Percentiles rank a stretch among this genome's conserved stretches.
Conservation (phyloP, 2,113 vertebrate genomes). For the Anolis sagrei region DNA sequence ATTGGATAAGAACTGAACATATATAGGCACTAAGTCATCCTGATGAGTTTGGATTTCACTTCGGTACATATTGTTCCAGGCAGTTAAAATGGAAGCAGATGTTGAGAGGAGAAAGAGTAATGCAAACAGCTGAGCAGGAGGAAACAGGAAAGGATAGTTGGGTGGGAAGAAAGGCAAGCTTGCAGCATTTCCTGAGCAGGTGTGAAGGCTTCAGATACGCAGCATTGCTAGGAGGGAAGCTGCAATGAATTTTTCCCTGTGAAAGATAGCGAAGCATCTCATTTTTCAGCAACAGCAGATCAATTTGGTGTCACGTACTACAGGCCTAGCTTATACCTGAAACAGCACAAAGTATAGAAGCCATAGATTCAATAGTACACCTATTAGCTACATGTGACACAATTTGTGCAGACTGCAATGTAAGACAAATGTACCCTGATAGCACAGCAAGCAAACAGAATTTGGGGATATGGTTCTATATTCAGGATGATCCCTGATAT, state of each 20-base stretch:
- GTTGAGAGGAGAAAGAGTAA: not conserved
- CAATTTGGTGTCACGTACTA: too few species aligned
- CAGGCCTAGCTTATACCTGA: too few species aligned
- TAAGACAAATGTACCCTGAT: not conserved
- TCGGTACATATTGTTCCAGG: constrained; percentile 8
- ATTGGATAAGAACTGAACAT: not conserved
- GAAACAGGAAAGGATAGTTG: constrained; percentile 21
- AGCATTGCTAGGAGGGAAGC: constrained; percentile 32
- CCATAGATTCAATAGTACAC: too few species aligned
- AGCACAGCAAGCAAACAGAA: not conserved
- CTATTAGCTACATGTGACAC: too few species aligned
- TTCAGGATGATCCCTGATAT: not conserved
- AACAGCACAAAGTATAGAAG: too few species aligned
- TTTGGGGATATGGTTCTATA: too few species aligned
- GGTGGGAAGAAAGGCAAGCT: constrained; percentile 21
- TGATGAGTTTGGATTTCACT: not conserved
- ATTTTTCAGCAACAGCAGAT: not conserved
- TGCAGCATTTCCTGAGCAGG: constrained; percentile 66
- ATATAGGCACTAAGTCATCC: not conserved
- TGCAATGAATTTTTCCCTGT: not conserved
- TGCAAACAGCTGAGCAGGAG: not conserved
- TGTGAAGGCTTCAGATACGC: constrained; percentile 34
- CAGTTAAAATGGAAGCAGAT: constrained; percentile 3
- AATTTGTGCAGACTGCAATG: not conserved
- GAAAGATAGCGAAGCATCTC: not conserved